Conservation (phyloP, 2,797 vertebrate species). For the Glyptemys insculpta region DNA sequence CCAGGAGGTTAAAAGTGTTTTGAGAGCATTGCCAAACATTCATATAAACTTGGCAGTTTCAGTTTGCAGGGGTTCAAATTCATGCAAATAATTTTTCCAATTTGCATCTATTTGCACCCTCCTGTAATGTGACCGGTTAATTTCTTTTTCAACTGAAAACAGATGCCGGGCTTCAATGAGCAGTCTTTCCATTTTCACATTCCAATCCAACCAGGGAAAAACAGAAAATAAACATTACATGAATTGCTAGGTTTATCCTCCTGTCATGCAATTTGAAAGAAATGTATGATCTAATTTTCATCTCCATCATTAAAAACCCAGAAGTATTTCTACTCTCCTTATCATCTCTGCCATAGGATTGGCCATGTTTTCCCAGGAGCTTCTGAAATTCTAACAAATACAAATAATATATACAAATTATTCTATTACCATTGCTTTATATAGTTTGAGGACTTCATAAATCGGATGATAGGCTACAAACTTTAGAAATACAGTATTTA, state of each 20-base stretch:
- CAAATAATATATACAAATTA: too few relatives aligned
- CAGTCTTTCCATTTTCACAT: neutral
- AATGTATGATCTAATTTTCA: neutral
- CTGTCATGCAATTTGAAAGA: neutral
- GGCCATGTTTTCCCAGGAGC: neutral
- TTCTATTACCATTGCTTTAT: neutral
- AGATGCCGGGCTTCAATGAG: neutral
- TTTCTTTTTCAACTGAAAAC: neutral
- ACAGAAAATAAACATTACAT: neutral
- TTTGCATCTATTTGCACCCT: neutral
- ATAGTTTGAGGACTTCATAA: neutral
- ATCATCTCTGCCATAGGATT: neutral
- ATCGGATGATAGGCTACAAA: neutral
- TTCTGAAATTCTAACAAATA: neutral
- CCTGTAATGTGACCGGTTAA: neutral
- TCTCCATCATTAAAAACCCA: neutral
- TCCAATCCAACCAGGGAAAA: neutral
- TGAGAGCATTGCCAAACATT: neutral
- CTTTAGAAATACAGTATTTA: neutral
- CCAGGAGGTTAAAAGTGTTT: conserved; percentile 20
- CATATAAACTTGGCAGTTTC: neutral
- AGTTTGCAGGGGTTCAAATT: neutral
- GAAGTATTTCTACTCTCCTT: neutral
- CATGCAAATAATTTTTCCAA: neutral
- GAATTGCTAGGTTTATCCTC: neutral